These are phyloP conservation scores for Hystrix brachyura DNA, from an alignment of 2,113 vertebrate genomes.

Conservation along the genomic window DNA sequence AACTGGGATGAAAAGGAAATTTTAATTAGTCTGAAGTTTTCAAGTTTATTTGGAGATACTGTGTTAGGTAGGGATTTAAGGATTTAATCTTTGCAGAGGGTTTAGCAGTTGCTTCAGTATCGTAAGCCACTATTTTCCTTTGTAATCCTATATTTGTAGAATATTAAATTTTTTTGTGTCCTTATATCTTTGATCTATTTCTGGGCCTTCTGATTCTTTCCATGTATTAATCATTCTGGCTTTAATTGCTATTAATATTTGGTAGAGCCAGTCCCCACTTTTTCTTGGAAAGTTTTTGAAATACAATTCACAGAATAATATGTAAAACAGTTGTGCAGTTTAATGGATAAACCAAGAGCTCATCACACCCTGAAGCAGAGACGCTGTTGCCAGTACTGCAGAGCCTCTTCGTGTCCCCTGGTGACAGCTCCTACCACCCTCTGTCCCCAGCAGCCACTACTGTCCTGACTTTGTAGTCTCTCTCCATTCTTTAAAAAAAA, in stretches of 20 bases:
- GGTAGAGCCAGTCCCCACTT: neutral
- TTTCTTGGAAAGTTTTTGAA: slow-evolving; percentile 47
- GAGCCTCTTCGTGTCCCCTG: neutral
- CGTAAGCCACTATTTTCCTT: neutral
- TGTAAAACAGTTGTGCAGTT: neutral
- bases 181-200: slow-evolving; percentile 27
- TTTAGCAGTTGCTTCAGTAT: neutral
- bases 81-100: neutral
- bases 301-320: neutral
- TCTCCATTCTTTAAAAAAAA: neutral
- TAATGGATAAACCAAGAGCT: slow-evolving; percentile 22
- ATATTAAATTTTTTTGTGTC: neutral
- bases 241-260: slow-evolving; percentile 38
- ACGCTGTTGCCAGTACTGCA: neutral
- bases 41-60: neutral
- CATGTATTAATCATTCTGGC: neutral
- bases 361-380: neutral
- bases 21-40: neutral
- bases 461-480: neutral
- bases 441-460: neutral
- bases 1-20: neutral
- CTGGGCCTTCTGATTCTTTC: slow-evolving; percentile 27
- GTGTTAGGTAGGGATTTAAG: neutral
- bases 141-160: neutral
- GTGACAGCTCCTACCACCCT: accelerated